Evolutionary conservation across 2,113 vertebrate genomes (phyloP).

Genomic region (Psilopsiagon aurifrons): DNA sequence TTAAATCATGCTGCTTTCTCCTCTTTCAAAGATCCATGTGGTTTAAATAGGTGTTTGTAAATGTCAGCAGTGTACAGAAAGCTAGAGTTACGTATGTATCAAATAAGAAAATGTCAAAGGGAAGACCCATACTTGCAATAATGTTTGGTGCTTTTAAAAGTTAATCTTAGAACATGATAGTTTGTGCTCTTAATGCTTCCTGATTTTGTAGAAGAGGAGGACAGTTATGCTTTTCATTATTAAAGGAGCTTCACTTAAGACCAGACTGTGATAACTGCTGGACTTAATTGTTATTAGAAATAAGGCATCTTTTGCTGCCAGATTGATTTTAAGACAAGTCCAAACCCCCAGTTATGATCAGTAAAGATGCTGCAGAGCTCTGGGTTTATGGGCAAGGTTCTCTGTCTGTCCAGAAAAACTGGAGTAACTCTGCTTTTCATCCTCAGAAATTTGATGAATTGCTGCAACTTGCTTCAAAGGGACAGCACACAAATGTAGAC

Average conservation of each 20-base stretch:
- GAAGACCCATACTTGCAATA: not conserved
- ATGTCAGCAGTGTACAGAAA: not conserved
- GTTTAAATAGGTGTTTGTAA: not conserved
- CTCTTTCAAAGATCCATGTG: not conserved
- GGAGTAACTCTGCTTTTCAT: not conserved
- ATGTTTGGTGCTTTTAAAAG: not conserved
- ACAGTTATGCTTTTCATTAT: not conserved
- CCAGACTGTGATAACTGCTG: not conserved
- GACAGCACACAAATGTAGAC: slow-evolving; percentile 93
- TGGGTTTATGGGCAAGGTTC: not conserved
- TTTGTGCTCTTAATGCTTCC: not conserved
- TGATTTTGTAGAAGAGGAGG: not conserved
- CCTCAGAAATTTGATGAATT: slow-evolving; percentile 94
- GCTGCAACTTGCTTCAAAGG: slow-evolving; percentile 91
- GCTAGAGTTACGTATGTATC: not conserved
- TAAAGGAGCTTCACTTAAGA: not conserved
- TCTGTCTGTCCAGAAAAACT: not conserved
- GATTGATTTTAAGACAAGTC: not conserved
- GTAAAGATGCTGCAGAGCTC: not conserved
- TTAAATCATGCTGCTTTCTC: not conserved
- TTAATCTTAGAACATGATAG: not conserved
- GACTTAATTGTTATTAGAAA: not conserved
- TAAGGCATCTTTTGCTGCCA: not conserved
- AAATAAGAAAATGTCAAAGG: slow-evolving; percentile 3
- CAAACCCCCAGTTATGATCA: not conserved